phyloP scores from a whole-genome alignment of 2,797 vertebrate species.

The Oryzias dopingdopingensis region DNA sequence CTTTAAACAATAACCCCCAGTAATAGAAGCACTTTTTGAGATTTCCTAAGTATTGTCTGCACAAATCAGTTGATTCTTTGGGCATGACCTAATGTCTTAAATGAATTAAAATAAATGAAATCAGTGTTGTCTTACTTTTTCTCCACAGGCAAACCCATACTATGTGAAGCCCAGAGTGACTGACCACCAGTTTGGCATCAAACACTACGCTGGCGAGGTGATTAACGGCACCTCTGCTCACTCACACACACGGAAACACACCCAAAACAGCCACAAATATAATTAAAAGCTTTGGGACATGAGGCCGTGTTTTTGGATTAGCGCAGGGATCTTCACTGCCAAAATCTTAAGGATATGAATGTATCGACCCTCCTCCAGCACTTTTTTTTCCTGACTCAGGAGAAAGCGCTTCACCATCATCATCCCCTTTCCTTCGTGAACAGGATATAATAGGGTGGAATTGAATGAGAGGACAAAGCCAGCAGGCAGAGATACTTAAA shows the following conservation, averaged over 20 bases:
- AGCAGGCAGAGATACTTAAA: constrained; percentile 6
- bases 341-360: constrained; percentile 38
- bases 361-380: constrained; percentile 1
- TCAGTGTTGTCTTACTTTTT: constrained; percentile 18
- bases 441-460: constrained; percentile 9
- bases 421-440: constrained; percentile 20
- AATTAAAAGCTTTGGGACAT: constrained; percentile 17
- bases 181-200: constrained; percentile 93
- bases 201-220: constrained; percentile 94
- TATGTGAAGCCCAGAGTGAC: constrained; percentile 91
- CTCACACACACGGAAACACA: constrained; percentile 18
- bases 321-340: constrained; percentile 16
- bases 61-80: constrained; percentile 3
- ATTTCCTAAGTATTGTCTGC: not conserved
- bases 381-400: constrained; percentile 41
- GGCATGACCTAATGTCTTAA: constrained; percentile 19
- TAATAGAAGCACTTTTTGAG: not conserved
- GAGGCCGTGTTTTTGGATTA: constrained; percentile 29
- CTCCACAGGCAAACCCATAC: constrained; percentile 84
- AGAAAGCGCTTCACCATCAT: constrained; percentile 17
- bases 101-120: not conserved
- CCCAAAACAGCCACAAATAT: constrained; percentile 7
- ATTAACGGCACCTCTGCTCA: constrained; percentile 35
- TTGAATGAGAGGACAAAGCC: constrained; percentile 12
- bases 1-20: too few species aligned